phyloP scores from a whole-genome alignment of 2,113 vertebrate genomes.

The Eclectus roratus region DNA sequence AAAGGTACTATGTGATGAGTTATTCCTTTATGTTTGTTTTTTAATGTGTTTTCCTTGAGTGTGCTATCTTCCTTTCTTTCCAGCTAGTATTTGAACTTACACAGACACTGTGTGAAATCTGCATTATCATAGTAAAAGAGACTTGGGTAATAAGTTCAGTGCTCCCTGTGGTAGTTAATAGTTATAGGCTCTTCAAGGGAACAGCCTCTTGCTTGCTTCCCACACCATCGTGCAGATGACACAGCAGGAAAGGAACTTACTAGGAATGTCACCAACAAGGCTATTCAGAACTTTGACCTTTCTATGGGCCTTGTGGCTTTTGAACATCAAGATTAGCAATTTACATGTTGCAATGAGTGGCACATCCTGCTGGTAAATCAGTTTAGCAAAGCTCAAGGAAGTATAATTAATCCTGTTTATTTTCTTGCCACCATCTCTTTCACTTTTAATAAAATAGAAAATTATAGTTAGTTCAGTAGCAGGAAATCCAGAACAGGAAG shows the following conservation, averaged over 20 bases:
- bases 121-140: background rate
- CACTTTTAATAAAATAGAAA: background rate
- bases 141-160: background rate
- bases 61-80: background rate
- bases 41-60: background rate
- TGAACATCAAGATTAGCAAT: background rate
- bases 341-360: background rate
- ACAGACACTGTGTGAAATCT: background rate
- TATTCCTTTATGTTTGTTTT: background rate
- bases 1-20: background rate
- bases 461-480: background rate
- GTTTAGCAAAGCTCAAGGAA: background rate
- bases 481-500: background rate
- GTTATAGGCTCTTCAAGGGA: rapidly evolving
- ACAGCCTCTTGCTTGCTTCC: background rate
- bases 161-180: background rate
- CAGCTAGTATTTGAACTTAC: rapidly evolving
- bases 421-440: background rate
- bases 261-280: background rate
- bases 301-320: background rate
- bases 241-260: background rate
- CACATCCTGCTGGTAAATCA: background rate
- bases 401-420: background rate
- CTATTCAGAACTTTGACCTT: background rate
- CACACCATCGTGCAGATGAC: rapidly evolving